Percentiles rank a stretch among this genome's conserved stretches.
Conservation (phyloP, 2,797 vertebrate species). For the Myotis findleyi region DNA sequence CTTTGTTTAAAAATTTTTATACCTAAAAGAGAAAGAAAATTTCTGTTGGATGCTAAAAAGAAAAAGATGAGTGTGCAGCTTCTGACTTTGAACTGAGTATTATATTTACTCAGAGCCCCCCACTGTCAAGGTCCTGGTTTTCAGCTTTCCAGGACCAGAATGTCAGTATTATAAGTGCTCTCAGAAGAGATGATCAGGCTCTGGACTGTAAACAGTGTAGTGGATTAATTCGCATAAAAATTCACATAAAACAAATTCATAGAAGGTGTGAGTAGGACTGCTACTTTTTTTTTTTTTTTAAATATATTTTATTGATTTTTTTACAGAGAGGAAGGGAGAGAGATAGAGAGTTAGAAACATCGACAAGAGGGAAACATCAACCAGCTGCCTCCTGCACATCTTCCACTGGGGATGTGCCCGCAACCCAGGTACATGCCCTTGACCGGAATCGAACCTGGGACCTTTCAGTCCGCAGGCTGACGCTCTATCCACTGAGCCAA, state of each 20-base stretch:
- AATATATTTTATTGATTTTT: too few relatives aligned
- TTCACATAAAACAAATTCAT: conserved; percentile 15
- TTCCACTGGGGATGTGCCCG: too few relatives aligned
- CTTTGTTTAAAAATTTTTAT: conserved; percentile 39
- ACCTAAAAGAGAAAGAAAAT: not conserved
- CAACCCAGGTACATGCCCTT: too few relatives aligned
- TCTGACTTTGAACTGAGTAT: not conserved
- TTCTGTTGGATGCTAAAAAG: not conserved
- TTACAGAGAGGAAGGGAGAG: too few relatives aligned
- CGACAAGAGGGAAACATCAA: too few relatives aligned
- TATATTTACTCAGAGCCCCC: not conserved
- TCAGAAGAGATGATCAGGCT: not conserved
- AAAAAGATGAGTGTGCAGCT: not conserved
- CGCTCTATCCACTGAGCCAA: too few relatives aligned
- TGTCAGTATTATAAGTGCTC: not conserved
- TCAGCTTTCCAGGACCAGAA: conserved; percentile 12
- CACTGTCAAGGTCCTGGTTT: not conserved
- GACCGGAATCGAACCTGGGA: too few relatives aligned
- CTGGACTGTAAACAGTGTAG: not conserved
- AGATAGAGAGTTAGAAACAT: too few relatives aligned
- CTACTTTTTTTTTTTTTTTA: too few relatives aligned
- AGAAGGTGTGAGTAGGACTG: not conserved
- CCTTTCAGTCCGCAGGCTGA: too few relatives aligned
- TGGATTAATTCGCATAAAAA: conserved; percentile 3
- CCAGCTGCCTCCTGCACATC: too few relatives aligned